Conservation (phyloP, 2,113 vertebrate species). For the Fregetta grallaria region DNA sequence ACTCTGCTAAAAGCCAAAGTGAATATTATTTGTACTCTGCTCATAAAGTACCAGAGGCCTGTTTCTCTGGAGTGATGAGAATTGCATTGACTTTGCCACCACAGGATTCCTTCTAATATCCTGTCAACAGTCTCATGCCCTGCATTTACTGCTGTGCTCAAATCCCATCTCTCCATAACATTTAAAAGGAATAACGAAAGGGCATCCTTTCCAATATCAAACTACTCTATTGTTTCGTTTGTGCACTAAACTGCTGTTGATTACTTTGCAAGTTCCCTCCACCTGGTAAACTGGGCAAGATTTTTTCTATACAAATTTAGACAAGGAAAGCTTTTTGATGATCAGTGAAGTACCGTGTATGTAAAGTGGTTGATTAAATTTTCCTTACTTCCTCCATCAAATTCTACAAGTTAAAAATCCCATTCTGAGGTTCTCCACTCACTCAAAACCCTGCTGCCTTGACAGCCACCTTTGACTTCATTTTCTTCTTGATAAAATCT, state of each 20-base stretch:
- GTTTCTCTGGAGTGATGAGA: conserved; percentile 8
- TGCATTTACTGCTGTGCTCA: not conserved
- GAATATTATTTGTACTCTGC: conserved; percentile 16
- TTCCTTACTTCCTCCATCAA: not conserved
- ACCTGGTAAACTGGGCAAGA: not conserved
- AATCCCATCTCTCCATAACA: not conserved
- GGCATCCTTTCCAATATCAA: not conserved
- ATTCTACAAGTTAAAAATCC: not conserved
- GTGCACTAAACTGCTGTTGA: not conserved
- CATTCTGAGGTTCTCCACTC: not conserved
- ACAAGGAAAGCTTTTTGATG: conserved; percentile 5
- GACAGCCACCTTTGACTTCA: conserved; percentile 30
- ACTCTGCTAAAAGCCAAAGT: not conserved
- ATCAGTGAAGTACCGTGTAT: not conserved
- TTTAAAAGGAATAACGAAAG: not conserved
- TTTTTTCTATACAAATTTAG: not conserved
- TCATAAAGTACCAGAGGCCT: not conserved
- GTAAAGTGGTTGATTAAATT: not conserved
- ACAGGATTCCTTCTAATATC: conserved; percentile 24
- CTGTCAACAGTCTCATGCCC: not conserved
- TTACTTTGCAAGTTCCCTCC: not conserved
- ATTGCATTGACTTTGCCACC: conserved; percentile 11
- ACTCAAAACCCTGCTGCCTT: not conserved
- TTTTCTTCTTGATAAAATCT: conserved; percentile 50
- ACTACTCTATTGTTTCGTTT: not conserved